These are phyloP conservation scores for Drosophila falleni DNA, from an alignment of 2,888 invertebrate species.

Conservation along the genomic window DNA sequence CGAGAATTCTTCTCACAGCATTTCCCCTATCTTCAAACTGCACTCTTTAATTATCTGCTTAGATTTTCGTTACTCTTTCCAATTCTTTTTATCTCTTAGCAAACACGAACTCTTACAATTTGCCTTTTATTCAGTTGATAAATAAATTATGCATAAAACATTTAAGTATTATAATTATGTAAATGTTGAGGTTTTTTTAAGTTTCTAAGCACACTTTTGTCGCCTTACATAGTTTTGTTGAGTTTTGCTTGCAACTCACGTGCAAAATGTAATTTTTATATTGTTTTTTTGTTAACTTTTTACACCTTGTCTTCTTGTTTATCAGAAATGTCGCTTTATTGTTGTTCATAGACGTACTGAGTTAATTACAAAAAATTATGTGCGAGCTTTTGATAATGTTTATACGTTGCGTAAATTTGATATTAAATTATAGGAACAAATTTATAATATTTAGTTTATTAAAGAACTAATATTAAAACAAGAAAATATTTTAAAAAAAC, in stretches of 20 bases:
- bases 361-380: conserved; percentile 29
- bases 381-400: conserved; percentile 24
- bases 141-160: conserved; percentile 25
- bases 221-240: conserved; percentile 23
- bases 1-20: background rate
- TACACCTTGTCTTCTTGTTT: conserved; percentile 28
- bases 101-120: conserved; percentile 5
- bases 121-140: conserved; percentile 5
- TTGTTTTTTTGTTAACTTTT: conserved; percentile 4
- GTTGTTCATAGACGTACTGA: conserved; percentile 28
- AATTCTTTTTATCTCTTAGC: background rate
- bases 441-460: conserved; percentile 5
- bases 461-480: background rate
- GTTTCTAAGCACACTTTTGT: conserved; percentile 25
- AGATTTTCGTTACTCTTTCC: background rate
- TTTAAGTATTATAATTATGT: conserved; percentile 9
- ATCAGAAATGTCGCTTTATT: conserved; percentile 18
- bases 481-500: background rate
- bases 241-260: conserved; percentile 33
- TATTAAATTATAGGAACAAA: background rate
- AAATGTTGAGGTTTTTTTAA: conserved; percentile 7
- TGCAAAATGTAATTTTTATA: conserved; percentile 27
- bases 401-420: conserved; percentile 5
- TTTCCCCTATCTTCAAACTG: conserved; percentile 2
- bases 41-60: conserved; percentile 8